These are phyloP conservation scores for Lacanobia oleracea DNA, from an alignment of 2,888 invertebrate genomes.

Conservation along the genomic window DNA sequence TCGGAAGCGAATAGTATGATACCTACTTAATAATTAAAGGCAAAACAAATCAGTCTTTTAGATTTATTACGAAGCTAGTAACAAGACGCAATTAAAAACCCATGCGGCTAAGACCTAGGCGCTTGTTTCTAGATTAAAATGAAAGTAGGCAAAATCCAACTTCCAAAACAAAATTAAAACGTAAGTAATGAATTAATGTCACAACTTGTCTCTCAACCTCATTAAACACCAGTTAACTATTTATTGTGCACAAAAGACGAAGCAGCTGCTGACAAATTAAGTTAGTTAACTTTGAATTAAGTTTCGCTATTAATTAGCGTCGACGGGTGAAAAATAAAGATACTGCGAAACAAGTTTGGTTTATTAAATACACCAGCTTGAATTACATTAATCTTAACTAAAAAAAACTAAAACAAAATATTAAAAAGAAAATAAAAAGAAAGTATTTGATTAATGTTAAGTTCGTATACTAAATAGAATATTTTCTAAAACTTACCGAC, in stretches of 20 bases:
- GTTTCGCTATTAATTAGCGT: slow-evolving; percentile 53
- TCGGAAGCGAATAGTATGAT: too few relatives aligned
- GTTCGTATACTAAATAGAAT: not conserved
- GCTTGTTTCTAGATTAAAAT: not conserved
- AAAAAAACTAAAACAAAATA: too few relatives aligned
- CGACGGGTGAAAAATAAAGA: slow-evolving; percentile 43
- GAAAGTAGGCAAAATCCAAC: not conserved
- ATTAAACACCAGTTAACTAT: slow-evolving; percentile 30
- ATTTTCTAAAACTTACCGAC: slow-evolving; percentile 80
- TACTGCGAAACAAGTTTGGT: slow-evolving; percentile 10
- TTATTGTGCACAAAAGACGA: slow-evolving; percentile 39
- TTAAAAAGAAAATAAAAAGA: too few relatives aligned
- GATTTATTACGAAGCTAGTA: not conserved
- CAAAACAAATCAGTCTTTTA: not conserved
- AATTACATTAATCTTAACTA: slow-evolving; percentile 8
- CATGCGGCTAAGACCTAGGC: too few relatives aligned
- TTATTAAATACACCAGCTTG: slow-evolving; percentile 16
- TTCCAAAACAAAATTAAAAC: not conserved
- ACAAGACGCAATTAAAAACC: too few relatives aligned
- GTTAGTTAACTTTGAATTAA: slow-evolving; percentile 55
- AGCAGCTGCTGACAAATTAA: slow-evolving; percentile 50
- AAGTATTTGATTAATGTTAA: too few relatives aligned
- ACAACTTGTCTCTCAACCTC: slow-evolving; percentile 15
- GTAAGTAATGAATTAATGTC: slow-evolving; percentile 1
- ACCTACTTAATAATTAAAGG: not conserved